phyloP scores from a whole-genome alignment of 2,888 invertebrate genomes.

The Hypena proboscidalis region DNA sequence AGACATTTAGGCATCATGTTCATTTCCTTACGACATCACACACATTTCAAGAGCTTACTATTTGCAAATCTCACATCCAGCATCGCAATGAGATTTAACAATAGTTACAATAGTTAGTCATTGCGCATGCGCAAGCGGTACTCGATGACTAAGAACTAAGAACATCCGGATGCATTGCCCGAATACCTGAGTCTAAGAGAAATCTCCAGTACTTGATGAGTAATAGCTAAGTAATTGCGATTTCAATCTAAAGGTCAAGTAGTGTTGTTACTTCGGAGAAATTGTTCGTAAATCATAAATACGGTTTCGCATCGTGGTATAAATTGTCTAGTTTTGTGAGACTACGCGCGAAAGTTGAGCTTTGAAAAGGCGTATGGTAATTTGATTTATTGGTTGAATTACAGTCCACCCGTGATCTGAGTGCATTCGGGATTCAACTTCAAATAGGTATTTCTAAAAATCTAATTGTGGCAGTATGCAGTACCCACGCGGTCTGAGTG shows the following conservation, averaged over 20 bases:
- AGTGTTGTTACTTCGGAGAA: constrained; percentile 13
- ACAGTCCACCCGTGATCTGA: no score
- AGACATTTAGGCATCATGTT: neutral
- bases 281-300: neutral
- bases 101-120: constrained; percentile 18
- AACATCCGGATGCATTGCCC: constrained; percentile 42
- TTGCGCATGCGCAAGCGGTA: constrained; percentile 25
- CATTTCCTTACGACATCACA: neutral
- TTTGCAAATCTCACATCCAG: neutral
- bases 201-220: constrained; percentile 31
- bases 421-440: no score
- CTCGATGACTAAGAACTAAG: constrained; percentile 51
- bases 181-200: constrained; percentile 26
- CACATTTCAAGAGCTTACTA: neutral
- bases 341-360: no score
- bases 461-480: no score
- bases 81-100: constrained; percentile 7
- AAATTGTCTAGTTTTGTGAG: no score
- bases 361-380: no score
- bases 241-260: constrained; percentile 10
- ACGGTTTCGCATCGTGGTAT: no score
- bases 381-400: no score
- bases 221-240: constrained; percentile 37
- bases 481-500: no score
- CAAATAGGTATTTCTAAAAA: no score